These are phyloP conservation scores for Catostomus latipinnis DNA, from an alignment of 2,797 vertebrate genomes.

Conservation along the genomic window DNA sequence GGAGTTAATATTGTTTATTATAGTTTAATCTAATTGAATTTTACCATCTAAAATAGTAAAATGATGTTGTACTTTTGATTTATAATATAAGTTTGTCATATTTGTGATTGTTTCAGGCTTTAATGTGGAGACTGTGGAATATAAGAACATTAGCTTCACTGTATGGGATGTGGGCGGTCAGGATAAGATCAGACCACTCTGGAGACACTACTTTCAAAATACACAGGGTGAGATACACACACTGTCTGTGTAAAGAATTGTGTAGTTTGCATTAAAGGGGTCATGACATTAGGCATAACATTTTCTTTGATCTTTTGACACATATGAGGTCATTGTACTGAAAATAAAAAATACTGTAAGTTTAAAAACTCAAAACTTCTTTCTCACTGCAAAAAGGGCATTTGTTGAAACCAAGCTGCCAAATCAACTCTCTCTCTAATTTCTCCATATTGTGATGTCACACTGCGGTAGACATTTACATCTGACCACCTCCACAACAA, in stretches of 20 bases:
- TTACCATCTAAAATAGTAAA: background rate
- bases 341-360: too few relatives aligned
- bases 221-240: conserved; percentile 56
- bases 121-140: conserved; percentile 84
- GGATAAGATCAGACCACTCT: conserved; percentile 81
- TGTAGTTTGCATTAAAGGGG: background rate
- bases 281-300: too few relatives aligned
- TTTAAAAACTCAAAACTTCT: too few relatives aligned
- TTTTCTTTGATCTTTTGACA: too few relatives aligned
- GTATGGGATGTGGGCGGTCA: conserved; percentile 87
- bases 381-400: too few relatives aligned
- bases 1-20: background rate
- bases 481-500: too few relatives aligned
- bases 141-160: conserved; percentile 86
- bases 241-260: background rate
- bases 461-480: too few relatives aligned
- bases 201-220: conserved; percentile 77
- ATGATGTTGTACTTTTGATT: background rate
- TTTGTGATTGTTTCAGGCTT: conserved; percentile 71
- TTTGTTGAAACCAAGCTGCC: too few relatives aligned
- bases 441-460: too few relatives aligned
- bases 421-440: too few relatives aligned
- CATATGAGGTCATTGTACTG: too few relatives aligned
- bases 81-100: too few relatives aligned
- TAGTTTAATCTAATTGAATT: background rate